These are phyloP conservation scores for Noctua pronuba DNA, from an alignment of 2,888 invertebrate genomes.

Conservation along the genomic window DNA sequence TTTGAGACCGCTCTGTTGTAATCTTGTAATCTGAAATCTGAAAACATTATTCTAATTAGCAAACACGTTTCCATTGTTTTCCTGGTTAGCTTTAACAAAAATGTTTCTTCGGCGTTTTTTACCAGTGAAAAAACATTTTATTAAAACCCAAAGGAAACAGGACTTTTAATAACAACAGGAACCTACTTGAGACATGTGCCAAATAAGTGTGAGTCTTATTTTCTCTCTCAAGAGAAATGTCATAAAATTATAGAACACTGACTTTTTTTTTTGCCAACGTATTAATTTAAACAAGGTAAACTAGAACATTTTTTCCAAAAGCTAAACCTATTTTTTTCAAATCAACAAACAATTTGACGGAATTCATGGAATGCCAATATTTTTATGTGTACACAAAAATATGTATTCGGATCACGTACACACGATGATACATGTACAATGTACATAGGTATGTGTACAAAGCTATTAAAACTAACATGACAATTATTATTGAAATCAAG, in stretches of 20 bases:
- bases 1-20: slow-evolving; percentile 81
- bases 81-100: background rate
- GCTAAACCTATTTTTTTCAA: background rate
- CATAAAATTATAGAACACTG: background rate
- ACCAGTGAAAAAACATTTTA: background rate
- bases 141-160: background rate
- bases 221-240: background rate
- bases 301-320: background rate
- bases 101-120: slow-evolving; percentile 1
- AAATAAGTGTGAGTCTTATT: background rate
- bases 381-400: slow-evolving; percentile 4
- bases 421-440: background rate
- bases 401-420: slow-evolving; percentile 20
- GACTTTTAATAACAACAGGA: background rate
- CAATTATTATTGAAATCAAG: slow-evolving; percentile 55
- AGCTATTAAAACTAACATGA: slow-evolving; percentile 41
- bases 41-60: slow-evolving; percentile 80
- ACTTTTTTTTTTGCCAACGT: background rate
- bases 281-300: background rate
- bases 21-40: slow-evolving; percentile 90
- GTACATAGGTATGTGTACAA: slow-evolving; percentile 9
- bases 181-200: background rate
- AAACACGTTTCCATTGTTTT: slow-evolving; percentile 54
- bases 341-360: background rate
- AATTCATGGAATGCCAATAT: background rate